A percentile compares a stretch with the other conserved stretches of the same genome.
phyloP scores from a whole-genome alignment of 2,113 vertebrate genomes.

The Phalacrocorax pelagicus region DNA sequence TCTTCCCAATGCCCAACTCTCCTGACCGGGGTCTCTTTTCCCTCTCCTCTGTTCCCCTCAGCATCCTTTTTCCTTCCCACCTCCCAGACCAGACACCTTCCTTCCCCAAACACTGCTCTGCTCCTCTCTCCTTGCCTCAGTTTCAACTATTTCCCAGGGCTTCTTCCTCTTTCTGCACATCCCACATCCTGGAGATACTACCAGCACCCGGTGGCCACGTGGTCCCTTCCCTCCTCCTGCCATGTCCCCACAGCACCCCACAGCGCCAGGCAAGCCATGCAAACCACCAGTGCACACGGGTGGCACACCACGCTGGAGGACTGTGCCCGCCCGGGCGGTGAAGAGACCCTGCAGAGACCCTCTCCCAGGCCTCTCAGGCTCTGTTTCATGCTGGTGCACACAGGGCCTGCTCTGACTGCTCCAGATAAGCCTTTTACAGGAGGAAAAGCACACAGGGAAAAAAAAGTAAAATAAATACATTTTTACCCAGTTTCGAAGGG shows the following conservation, averaged over 20 bases:
- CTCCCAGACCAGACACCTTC: not conserved
- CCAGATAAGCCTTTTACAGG: not conserved
- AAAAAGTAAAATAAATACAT: too few relatives aligned
- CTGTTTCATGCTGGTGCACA: accelerated
- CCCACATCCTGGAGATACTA: not conserved
- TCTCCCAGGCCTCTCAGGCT: not conserved
- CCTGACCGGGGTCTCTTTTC: accelerated
- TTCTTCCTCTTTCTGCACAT: not conserved
- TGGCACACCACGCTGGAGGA: accelerated
- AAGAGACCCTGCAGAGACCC: not conserved
- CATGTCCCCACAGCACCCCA: accelerated
- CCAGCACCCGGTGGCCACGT: accelerated
- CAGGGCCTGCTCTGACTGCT: not conserved
- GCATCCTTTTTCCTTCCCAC: not conserved
- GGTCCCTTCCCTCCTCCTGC: not conserved
- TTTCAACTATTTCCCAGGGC: not conserved
- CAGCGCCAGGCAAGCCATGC: accelerated
- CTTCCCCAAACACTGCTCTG: not conserved
- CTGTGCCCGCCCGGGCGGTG: not conserved
- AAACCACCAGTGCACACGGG: accelerated
- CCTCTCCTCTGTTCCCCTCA: not conserved
- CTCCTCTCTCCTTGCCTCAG: not conserved
- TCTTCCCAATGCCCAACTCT: not conserved
- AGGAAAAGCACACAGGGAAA: not conserved
- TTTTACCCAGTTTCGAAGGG: not conserved